Conservation (phyloP, 2,113 vertebrate genomes). For the Prionailurus viverrinus region DNA sequence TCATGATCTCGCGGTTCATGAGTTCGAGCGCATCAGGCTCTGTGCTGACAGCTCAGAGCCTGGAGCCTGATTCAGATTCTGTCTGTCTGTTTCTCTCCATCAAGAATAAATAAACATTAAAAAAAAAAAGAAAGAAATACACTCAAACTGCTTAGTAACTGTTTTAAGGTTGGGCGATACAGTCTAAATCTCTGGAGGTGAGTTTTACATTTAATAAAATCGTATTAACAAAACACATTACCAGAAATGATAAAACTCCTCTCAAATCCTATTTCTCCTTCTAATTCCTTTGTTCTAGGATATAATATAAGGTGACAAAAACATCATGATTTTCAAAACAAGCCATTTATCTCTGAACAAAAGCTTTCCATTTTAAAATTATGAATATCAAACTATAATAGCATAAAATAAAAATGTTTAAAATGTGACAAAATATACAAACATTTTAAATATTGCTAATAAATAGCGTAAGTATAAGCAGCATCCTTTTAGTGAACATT, state of each 20-base stretch:
- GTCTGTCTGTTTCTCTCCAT: no score
- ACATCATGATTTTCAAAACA: not conserved
- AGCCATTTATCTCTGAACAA: not conserved
- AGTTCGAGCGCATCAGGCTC: no score
- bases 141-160: not conserved
- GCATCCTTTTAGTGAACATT: not conserved
- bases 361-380: not conserved
- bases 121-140: not conserved
- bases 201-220: slow-evolving; percentile 28
- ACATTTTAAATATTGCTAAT: not conserved
- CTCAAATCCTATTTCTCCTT: slow-evolving; percentile 40
- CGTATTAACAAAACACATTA: not conserved
- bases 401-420: not conserved
- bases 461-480: not conserved
- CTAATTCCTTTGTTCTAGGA: slow-evolving; percentile 45
- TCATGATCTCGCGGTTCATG: no score
- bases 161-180: not conserved
- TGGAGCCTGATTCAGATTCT: no score
- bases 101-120: no score
- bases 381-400: not conserved
- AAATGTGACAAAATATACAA: not conserved
- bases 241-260: slow-evolving; percentile 36
- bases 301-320: not conserved
- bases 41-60: no score
- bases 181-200: not conserved